Conservation (phyloP, 2,797 vertebrate species). For the Bradypodion ventrale region DNA sequence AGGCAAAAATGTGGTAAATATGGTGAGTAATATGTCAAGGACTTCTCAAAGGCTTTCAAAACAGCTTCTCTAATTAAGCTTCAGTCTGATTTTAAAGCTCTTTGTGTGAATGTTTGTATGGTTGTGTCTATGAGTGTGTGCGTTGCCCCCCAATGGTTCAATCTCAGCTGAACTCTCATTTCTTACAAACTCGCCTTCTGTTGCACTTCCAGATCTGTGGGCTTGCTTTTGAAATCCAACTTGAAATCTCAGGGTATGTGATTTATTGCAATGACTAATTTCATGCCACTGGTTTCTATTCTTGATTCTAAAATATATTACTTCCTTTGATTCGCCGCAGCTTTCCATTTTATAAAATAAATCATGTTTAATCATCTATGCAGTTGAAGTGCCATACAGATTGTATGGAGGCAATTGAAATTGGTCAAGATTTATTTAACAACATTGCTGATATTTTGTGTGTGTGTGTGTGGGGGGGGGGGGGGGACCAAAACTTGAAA, state of each 20-base stretch:
- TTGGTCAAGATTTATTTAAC: slow-evolving; percentile 61
- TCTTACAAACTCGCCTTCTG: slow-evolving; percentile 70
- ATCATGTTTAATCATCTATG: slow-evolving; percentile 61
- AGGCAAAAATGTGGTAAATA: slow-evolving; percentile 80
- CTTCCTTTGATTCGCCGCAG: slow-evolving; percentile 68
- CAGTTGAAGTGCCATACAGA: slow-evolving; percentile 42
- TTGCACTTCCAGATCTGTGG: slow-evolving; percentile 68
- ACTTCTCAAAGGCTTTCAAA: slow-evolving; percentile 64
- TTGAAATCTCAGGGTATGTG: slow-evolving; percentile 58
- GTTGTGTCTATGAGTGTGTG: slow-evolving; percentile 27
- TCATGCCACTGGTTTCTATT: slow-evolving; percentile 55
- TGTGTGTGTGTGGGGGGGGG: slow-evolving; percentile 13
- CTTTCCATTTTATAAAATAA: slow-evolving; percentile 68
- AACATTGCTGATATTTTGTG: slow-evolving; percentile 56
- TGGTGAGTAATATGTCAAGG: slow-evolving; percentile 74
- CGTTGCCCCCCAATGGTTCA: slow-evolving; percentile 53
- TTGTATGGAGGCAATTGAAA: slow-evolving; percentile 57
- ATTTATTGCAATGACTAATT: slow-evolving; percentile 68
- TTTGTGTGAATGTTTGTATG: slow-evolving; percentile 47
- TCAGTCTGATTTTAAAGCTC: slow-evolving; percentile 67
- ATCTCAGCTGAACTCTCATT: slow-evolving; percentile 53
- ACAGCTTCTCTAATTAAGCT: slow-evolving; percentile 69
- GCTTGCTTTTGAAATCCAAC: slow-evolving; percentile 67
- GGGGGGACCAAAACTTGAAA: slow-evolving; percentile 48
- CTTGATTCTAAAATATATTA: slow-evolving; percentile 64